Conservation (phyloP, 2,888 invertebrate species). For the Agrochola macilenta region DNA sequence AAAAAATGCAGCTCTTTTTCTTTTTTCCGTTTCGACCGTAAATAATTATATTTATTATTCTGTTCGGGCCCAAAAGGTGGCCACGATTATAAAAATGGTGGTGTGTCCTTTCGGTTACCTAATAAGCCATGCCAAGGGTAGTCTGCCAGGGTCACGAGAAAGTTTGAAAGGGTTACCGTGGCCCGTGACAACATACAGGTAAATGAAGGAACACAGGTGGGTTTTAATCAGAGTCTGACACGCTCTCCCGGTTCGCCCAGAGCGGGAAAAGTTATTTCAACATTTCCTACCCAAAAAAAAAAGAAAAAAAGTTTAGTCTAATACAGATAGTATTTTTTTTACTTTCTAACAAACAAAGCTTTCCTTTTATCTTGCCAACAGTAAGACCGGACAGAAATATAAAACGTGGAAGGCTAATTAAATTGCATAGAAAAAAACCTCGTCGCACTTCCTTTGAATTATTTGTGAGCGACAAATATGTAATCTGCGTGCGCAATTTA, state of each 20-base stretch:
- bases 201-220: no score
- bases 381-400: slow-evolving; percentile 21
- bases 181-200: no score
- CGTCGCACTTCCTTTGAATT: slow-evolving; percentile 16
- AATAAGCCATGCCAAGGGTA: slow-evolving; percentile 14
- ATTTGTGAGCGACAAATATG: slow-evolving; percentile 6
- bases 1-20: no score
- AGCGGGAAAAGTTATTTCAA: no score
- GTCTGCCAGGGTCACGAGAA: no score
- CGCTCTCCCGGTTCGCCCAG: no score
- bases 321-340: slow-evolving; percentile 18
- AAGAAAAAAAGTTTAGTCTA: no score
- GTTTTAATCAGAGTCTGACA: no score
- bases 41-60: neutral
- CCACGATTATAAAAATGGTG: neutral
- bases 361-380: slow-evolving; percentile 28
- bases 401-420: slow-evolving; percentile 41
- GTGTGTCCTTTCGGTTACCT: neutral
- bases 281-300: no score
- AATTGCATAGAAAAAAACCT: slow-evolving; percentile 41
- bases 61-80: neutral
- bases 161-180: no score
- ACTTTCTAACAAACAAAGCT: slow-evolving; percentile 20
- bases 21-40: neutral
- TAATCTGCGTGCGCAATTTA: no score